Evolutionary conservation across 2,797 vertebrate genomes (phyloP).

Genomic region (Epinephelus coioides): DNA sequence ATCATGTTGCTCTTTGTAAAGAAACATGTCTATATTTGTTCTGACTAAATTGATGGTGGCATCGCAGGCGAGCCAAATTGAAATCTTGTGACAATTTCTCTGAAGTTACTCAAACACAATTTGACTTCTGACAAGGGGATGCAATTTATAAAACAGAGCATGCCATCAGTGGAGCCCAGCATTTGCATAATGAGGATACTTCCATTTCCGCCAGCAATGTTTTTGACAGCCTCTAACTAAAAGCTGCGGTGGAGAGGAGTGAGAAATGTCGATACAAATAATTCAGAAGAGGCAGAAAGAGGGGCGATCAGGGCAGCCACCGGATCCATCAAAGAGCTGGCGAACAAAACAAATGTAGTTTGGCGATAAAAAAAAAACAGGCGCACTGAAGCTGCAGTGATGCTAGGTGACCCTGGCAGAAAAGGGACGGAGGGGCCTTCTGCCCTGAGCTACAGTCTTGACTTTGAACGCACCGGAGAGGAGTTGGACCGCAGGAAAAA

Average conservation of each 20-base stretch:
- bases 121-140: slow-evolving; percentile 97
- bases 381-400: slow-evolving; percentile 59
- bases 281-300: slow-evolving; percentile 83
- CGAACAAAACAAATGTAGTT: slow-evolving; percentile 85
- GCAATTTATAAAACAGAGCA: slow-evolving; percentile 96
- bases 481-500: slow-evolving; percentile 76
- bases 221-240: slow-evolving; percentile 92
- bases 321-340: slow-evolving; percentile 84
- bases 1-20: slow-evolving; percentile 83
- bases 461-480: slow-evolving; percentile 71
- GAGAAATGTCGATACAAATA: slow-evolving; percentile 89
- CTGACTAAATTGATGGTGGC: slow-evolving; percentile 93
- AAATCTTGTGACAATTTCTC: slow-evolving; percentile 95
- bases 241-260: slow-evolving; percentile 84
- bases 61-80: slow-evolving; percentile 88
- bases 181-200: slow-evolving; percentile 98
- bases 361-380: slow-evolving; percentile 62
- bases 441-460: slow-evolving; percentile 81
- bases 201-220: slow-evolving; percentile 92
- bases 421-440: slow-evolving; percentile 59
- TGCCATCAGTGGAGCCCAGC: slow-evolving; percentile 90
- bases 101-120: slow-evolving; percentile 96
- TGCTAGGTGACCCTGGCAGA: slow-evolving; percentile 79
- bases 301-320: slow-evolving; percentile 67
- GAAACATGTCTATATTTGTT: slow-evolving; percentile 89